phyloP scores from a whole-genome alignment of 2,888 invertebrate species.

The Ormyrus labotus region DNA sequence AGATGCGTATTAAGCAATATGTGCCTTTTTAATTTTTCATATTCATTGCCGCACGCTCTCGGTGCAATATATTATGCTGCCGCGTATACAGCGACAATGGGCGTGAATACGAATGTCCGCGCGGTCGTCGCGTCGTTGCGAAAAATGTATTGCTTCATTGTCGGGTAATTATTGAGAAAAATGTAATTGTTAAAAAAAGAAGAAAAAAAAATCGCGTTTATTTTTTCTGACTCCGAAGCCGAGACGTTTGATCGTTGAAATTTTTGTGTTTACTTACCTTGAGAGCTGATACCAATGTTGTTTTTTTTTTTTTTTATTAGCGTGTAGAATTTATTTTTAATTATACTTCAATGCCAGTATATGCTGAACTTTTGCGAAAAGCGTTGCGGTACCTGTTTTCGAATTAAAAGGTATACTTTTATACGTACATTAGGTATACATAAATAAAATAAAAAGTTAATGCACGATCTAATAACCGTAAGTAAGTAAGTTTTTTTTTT shows the following conservation, averaged over 20 bases:
- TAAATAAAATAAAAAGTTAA: too few relatives aligned
- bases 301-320: too few relatives aligned
- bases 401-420: conserved; percentile 30
- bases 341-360: conserved; percentile 14
- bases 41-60: conserved; percentile 6
- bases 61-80: conserved; percentile 28
- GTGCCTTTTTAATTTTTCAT: conserved; percentile 31
- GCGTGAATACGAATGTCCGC: not conserved
- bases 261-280: too few relatives aligned
- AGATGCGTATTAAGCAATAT: conserved; percentile 53
- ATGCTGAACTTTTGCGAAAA: conserved; percentile 15
- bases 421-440: conserved; percentile 25
- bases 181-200: not conserved
- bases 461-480: too few relatives aligned
- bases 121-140: not conserved
- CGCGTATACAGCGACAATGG: conserved; percentile 2
- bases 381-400: conserved; percentile 24
- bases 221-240: too few relatives aligned
- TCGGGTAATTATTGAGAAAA: not conserved
- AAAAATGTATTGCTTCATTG: not conserved
- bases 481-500: not conserved
- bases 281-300: too few relatives aligned
- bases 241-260: too few relatives aligned
- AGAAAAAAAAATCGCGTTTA: too few relatives aligned
- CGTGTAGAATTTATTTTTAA: not conserved